phyloP scores from a whole-genome alignment of 2,888 invertebrate genomes.

The Resseliella maxima region DNA sequence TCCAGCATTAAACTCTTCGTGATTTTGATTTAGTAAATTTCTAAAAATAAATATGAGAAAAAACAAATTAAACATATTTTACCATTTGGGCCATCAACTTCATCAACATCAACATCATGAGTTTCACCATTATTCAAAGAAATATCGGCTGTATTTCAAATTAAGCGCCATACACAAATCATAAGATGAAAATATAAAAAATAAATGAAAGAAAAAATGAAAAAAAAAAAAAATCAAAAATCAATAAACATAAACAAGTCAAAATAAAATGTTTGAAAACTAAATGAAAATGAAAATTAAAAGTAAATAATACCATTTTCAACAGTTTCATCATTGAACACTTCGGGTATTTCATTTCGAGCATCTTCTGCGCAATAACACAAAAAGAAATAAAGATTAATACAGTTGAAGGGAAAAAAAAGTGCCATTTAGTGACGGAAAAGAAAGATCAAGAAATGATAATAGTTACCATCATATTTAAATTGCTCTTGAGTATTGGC shows the following conservation, averaged over 20 bases:
- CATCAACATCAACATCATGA: conserved; percentile 23
- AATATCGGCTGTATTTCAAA: conserved; percentile 68
- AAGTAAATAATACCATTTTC: conserved; percentile 57
- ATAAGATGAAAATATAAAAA: conserved; percentile 63
- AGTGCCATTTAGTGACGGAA: neutral
- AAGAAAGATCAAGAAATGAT: neutral
- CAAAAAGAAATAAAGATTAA: conserved; percentile 56
- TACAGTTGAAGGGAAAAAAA: conserved; percentile 57
- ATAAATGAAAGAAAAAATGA: conserved; percentile 58
- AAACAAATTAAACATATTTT: neutral
- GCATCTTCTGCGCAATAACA: conserved; percentile 65
- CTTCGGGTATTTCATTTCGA: conserved; percentile 67
- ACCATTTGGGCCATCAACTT: conserved; percentile 54
- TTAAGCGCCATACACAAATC: conserved; percentile 62
- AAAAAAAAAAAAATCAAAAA: neutral
- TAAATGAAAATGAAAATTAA: neutral
- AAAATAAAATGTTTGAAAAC: conserved; percentile 17
- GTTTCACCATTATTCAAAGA: conserved; percentile 59
- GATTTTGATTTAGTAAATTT: neutral
- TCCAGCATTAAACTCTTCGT: neutral
- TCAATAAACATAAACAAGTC: conserved; percentile 40
- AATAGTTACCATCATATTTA: conserved; percentile 59
- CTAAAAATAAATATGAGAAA: neutral
- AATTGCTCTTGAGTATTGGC: conserved; percentile 66
- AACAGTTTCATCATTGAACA: conserved; percentile 58